Percentiles rank a stretch among this genome's conserved stretches.
phyloP scores from a whole-genome alignment of 2,888 invertebrate species.

The Microplitis deprimator region DNA sequence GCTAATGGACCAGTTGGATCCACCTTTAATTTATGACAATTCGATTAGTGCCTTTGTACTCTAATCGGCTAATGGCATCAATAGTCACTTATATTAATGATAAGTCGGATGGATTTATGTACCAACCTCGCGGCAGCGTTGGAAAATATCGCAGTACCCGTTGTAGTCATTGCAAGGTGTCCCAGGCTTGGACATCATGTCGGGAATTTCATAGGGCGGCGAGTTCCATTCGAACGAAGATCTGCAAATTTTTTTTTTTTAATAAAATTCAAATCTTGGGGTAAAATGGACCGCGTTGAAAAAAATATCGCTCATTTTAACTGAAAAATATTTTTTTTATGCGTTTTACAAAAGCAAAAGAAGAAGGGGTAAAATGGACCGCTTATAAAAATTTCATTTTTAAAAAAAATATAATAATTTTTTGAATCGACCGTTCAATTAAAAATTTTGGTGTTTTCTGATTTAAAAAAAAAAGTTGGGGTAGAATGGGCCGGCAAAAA shows the following conservation, averaged over 20 bases:
- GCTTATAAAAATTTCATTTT: too few species aligned
- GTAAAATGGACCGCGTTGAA: neutral
- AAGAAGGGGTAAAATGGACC: too few species aligned
- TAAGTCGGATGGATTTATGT: conserved; percentile 9
- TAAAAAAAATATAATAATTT: too few species aligned
- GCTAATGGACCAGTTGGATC: conserved; percentile 94
- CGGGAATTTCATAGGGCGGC: conserved; percentile 88
- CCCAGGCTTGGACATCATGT: conserved; percentile 92
- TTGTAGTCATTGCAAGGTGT: conserved; percentile 93
- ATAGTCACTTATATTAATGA: neutral
- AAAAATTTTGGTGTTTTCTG: too few species aligned
- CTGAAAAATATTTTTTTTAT: neutral
- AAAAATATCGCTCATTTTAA: neutral
- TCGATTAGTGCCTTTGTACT: conserved; percentile 2
- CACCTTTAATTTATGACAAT: conserved; percentile 63
- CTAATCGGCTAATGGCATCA: neutral
- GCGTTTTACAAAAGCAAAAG: too few species aligned
- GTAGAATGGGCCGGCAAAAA: too few species aligned
- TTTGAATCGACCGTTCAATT: too few species aligned
- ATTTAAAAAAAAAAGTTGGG: too few species aligned
- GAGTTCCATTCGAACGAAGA: conserved; percentile 92
- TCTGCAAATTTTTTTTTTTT: conserved; percentile 59
- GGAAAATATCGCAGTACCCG: conserved; percentile 82
- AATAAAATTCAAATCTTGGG: neutral
- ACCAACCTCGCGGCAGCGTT: conserved; percentile 89